Percentiles rank a stretch among this genome's conserved stretches.
Evolutionary conservation across 2,113 vertebrate species (phyloP).

Genomic region (Aythya baeri): DNA sequence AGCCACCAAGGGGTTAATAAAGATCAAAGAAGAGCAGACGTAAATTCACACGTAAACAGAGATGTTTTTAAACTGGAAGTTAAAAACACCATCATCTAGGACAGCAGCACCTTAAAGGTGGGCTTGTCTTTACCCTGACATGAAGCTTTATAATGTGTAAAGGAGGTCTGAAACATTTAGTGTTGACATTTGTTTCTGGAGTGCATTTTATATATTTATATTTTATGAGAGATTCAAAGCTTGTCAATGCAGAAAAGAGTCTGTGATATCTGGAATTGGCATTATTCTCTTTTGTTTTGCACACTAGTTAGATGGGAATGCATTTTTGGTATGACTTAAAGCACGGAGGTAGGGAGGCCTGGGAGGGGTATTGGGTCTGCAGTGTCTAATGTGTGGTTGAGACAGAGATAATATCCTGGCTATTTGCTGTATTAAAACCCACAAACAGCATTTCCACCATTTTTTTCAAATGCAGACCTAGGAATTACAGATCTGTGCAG

Average conservation of each 20-base stretch:
- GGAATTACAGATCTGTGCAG: background rate
- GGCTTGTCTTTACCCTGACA: background rate
- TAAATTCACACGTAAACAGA: constrained; percentile 35
- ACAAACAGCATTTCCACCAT: background rate
- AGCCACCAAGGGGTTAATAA: constrained; percentile 57
- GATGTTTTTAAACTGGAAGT: constrained; percentile 25
- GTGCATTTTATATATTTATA: constrained; percentile 7
- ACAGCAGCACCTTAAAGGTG: constrained; percentile 11
- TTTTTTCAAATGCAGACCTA: background rate
- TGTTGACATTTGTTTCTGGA: background rate
- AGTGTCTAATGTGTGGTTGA: background rate
- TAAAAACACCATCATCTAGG: background rate
- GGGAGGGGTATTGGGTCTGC: background rate
- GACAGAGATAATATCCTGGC: background rate
- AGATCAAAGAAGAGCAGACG: constrained; percentile 45
- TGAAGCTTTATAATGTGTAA: background rate
- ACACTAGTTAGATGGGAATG: background rate
- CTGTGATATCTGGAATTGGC: background rate
- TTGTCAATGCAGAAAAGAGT: background rate
- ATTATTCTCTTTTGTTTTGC: background rate
- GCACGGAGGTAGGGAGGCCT: background rate
- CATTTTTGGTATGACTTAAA: background rate
- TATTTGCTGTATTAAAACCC: background rate
- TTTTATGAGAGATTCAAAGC: constrained; percentile 6
- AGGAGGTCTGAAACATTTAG: background rate